Conservation (phyloP, 92 coral and sea anemone species). For the Porites cylindrica region DNA sequence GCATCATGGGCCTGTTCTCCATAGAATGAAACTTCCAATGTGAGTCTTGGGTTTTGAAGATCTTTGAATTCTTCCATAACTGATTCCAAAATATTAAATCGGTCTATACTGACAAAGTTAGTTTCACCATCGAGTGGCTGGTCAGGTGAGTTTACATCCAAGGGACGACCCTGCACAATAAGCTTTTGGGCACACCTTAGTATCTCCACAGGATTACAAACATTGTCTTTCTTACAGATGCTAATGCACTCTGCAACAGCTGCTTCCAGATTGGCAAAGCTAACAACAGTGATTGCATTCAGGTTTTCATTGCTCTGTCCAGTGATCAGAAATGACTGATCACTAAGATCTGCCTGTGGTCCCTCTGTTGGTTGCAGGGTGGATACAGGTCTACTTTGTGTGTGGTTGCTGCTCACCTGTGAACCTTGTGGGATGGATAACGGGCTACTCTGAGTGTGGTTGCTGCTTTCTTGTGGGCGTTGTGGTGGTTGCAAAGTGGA, state of each 20-base stretch:
- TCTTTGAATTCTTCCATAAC: slow-evolving; percentile 55
- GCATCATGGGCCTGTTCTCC: slow-evolving; percentile 65
- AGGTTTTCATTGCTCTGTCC: background rate
- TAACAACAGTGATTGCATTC: background rate
- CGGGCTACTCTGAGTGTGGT: background rate
- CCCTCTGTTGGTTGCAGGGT: background rate
- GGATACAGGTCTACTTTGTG: background rate
- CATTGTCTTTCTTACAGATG: slow-evolving; percentile 17
- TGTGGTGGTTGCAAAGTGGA: background rate
- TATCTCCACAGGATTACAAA: slow-evolving; percentile 45
- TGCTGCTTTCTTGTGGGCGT: slow-evolving; percentile 1
- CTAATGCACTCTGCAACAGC: slow-evolving; percentile 8
- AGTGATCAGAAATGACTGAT: background rate
- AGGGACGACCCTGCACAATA: slow-evolving; percentile 30
- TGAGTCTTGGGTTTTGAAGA: slow-evolving; percentile 40
- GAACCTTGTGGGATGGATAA: background rate
- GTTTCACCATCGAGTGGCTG: slow-evolving; percentile 63
- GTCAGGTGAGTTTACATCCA: slow-evolving; percentile 32
- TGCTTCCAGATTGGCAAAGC: background rate
- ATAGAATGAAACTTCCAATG: slow-evolving; percentile 73
- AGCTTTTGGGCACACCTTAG: slow-evolving; percentile 41
- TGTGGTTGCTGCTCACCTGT: background rate
- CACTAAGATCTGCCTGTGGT: background rate
- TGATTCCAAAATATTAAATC: slow-evolving; percentile 34
- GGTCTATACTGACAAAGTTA: slow-evolving; percentile 52